Conservation (phyloP, 1,140 invertebrate species). For the Papilio polytes region DNA sequence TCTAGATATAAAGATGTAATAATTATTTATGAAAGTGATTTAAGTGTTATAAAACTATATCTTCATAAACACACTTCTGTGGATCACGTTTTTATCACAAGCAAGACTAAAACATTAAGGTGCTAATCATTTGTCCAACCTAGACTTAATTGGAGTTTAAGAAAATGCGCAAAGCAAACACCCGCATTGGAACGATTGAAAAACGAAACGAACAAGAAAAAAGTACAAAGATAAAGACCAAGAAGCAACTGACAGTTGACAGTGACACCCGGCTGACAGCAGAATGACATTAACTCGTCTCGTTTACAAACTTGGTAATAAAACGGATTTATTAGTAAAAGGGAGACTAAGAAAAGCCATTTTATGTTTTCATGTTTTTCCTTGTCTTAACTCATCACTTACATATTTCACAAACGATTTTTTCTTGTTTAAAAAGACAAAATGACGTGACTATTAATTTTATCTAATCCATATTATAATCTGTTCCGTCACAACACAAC, state of each 20-base stretch:
- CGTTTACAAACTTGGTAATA: too few species aligned
- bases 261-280: neutral
- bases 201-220: neutral
- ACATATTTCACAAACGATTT: neutral
- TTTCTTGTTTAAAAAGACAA: neutral
- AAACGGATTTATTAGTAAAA: too few species aligned
- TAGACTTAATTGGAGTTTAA: neutral
- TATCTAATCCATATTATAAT: constrained; percentile 14
- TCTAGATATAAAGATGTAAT: neutral
- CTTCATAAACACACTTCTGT: neutral
- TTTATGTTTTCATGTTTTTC: neutral
- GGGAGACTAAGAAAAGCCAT: too few species aligned
- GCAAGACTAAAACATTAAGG: neutral
- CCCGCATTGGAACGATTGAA: neutral
- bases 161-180: constrained; percentile 15
- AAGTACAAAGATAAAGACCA: neutral
- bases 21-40: neutral
- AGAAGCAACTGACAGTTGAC: neutral
- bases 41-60: neutral
- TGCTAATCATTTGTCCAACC: neutral
- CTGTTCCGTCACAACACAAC: constrained; percentile 20
- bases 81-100: neutral
- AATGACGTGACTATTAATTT: neutral
- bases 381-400: neutral
- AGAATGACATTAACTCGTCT: too few species aligned